Base-by-base conservation (phyloP, 2,113 vertebrate genomes). In the Balaeniceps rex region DNA sequence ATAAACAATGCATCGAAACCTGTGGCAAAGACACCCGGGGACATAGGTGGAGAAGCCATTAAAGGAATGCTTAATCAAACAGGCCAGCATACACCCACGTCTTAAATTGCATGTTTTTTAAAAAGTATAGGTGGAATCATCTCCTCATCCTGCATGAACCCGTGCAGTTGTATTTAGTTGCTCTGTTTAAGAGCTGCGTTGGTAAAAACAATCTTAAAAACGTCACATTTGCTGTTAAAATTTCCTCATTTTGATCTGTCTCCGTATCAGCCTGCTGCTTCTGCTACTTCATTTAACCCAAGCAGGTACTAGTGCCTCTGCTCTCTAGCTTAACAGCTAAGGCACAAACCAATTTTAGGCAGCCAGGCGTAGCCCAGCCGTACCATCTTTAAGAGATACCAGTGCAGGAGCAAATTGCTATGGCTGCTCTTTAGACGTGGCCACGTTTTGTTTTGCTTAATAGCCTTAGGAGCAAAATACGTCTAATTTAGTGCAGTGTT, bases 1-100 rank as follows among this genome's bases (percentile, higher is more conserved):
- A 47, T 99, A 98, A 75, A 99, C 98, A 0, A 99, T 98, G 97
- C 99, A 99, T 31, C 98, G 95, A 96, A 99, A 99, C 97, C 99
- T 99, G 98, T 1, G 60, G 92, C 69, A 34, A 25, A 77, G 94
- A 96, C 52, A 60, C 5, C 18, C 17, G 0, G 24, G 44, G 34
- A 79, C n/a, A 8, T 6, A 47, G 2, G 14, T 17, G 21, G 47
- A 64, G 71, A 47, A 34, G 8, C 12, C 10, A 0, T 19, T 16
- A 17, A 14, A 34, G 28, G 46, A 75, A 46, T 1, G 28, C n/a
- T 54, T 47, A 12, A 2, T n/a, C 33, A 10, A 40, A 34, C 47
- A 26, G 38, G 60, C 29, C 76, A 34, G 29, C 19, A 3, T 13
- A 24, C 4, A 1, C 9, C 0, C 5, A 1, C 36, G 5, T 9